Evolutionary conservation across 1,140 invertebrate genomes (phyloP).

Genomic region (Apis florea): DNA sequence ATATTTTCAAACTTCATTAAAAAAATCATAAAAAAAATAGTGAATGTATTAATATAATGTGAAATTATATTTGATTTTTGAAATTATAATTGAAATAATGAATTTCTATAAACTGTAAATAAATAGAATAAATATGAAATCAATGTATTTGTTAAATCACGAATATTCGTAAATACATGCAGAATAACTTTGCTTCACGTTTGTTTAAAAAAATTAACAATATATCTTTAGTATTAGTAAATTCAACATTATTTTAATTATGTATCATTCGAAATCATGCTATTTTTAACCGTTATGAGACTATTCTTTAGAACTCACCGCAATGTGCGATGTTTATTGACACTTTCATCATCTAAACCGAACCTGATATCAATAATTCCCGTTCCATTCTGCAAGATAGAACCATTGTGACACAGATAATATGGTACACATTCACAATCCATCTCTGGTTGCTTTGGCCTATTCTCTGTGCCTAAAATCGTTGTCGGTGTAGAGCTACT

Average conservation of each 20-base stretch:
- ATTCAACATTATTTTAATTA: neutral
- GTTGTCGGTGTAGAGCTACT: neutral
- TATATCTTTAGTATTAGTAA: too few relatives aligned
- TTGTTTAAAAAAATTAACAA: neutral
- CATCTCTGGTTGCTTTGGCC: conserved; percentile 19
- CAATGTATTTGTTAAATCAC: neutral
- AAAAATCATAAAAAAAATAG: neutral
- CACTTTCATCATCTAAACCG: conserved; percentile 32
- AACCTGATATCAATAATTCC: conserved; percentile 89
- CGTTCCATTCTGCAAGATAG: conserved; percentile 85
- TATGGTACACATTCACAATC: conserved; percentile 84
- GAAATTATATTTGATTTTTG: too few relatives aligned
- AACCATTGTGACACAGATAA: conserved; percentile 85
- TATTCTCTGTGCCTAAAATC: conserved; percentile 54
- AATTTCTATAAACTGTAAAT: too few relatives aligned
- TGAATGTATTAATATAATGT: too few relatives aligned
- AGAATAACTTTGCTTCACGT: neutral
- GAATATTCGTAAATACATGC: neutral
- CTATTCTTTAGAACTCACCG: conserved; percentile 62
- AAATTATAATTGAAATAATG: too few relatives aligned
- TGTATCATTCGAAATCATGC: neutral
- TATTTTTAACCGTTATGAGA: conserved; percentile 19
- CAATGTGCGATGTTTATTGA: neutral
- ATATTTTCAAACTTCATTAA: neutral
- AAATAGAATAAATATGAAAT: neutral